phyloP scores from a whole-genome alignment of 1,140 invertebrate species.

The Eubasilissa regina region DNA sequence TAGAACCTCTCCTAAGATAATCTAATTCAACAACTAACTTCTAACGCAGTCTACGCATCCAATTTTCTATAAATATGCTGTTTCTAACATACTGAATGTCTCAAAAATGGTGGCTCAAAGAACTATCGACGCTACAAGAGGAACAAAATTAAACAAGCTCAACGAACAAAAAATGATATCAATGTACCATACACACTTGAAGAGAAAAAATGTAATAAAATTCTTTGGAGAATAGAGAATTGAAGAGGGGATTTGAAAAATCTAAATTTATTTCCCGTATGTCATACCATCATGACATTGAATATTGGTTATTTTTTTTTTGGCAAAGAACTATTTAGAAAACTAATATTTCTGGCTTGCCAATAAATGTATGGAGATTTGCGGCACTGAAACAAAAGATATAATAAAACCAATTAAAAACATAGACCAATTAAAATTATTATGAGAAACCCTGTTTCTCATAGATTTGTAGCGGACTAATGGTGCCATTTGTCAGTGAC shows the following conservation, averaged over 20 bases:
- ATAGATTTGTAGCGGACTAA: too few relatives aligned
- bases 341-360: neutral
- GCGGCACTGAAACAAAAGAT: slow-evolving; percentile 14
- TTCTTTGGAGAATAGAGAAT: neutral
- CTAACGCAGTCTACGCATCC: neutral
- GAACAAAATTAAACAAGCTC: too few relatives aligned
- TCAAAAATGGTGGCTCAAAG: too few relatives aligned
- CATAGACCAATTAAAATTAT: too few relatives aligned
- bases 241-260: neutral
- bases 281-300: slow-evolving; percentile 28
- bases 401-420: neutral
- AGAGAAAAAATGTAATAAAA: neutral
- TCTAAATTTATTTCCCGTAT: slow-evolving; percentile 16
- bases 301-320: slow-evolving; percentile 8
- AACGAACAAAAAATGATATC: too few relatives aligned
- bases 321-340: neutral
- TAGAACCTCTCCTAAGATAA: slow-evolving; percentile 5
- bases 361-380: neutral
- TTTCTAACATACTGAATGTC: slow-evolving; percentile 1
- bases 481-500: too few relatives aligned
- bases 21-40: slow-evolving; percentile 6
- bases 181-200: neutral
- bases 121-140: too few relatives aligned
- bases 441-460: too few relatives aligned
- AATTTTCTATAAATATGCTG: slow-evolving; percentile 10